A percentile compares a stretch with the other conserved stretches of the same genome.
These are phyloP conservation scores for Pandemis corylana DNA, from an alignment of 2,888 invertebrate species.

Conservation along the genomic window DNA sequence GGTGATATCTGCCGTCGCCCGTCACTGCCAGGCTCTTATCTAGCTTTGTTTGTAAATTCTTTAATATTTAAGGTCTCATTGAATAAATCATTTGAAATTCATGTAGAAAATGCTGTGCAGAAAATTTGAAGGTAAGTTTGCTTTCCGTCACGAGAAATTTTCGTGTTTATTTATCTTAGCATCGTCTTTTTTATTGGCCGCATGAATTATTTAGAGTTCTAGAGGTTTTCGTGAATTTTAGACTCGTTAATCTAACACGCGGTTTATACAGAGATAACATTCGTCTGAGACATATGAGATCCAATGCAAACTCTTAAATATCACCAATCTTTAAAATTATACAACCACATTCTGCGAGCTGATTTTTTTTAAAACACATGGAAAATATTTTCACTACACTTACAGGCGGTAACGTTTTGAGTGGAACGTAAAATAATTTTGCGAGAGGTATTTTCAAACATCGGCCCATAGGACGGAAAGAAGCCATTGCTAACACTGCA, in stretches of 20 bases:
- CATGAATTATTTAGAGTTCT: not conserved
- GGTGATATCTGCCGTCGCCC: constrained; percentile 35
- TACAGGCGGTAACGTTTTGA: too few relatives aligned
- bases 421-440: too few relatives aligned
- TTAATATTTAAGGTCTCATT: constrained; percentile 30
- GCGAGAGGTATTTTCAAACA: too few relatives aligned
- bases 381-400: too few relatives aligned
- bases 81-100: constrained; percentile 1
- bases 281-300: too few relatives aligned
- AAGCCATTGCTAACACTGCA: not conserved
- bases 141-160: not conserved
- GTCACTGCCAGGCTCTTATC: constrained; percentile 54
- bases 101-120: not conserved
- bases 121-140: not conserved
- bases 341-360: too few relatives aligned
- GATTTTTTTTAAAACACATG: too few relatives aligned
- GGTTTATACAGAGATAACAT: not conserved
- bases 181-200: not conserved
- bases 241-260: not conserved
- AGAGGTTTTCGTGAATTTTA: not conserved
- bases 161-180: not conserved
- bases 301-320: too few relatives aligned
- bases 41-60: constrained; percentile 46
- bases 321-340: too few relatives aligned
- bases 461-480: not conserved